Conservation (phyloP, 2,113 vertebrate genomes). For the Cepphus grylle region DNA sequence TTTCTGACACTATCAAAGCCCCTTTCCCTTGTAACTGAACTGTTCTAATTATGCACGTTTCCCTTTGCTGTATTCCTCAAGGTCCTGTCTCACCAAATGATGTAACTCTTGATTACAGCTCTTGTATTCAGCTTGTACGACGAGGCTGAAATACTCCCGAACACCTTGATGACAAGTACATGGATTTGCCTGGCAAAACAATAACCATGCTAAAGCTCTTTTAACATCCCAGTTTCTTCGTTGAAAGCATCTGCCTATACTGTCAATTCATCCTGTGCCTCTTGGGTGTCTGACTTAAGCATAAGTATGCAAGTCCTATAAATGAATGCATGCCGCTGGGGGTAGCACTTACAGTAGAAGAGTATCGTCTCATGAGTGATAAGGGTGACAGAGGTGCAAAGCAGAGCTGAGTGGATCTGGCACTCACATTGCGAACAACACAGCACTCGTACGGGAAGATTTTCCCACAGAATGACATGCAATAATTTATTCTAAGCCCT, state of each 20-base stretch:
- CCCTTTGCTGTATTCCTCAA: conserved; percentile 62
- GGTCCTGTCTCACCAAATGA: conserved; percentile 63
- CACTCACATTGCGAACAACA: conserved; percentile 30
- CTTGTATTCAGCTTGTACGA: conserved; percentile 61
- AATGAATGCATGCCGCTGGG: background rate
- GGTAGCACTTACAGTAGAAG: conserved; percentile 15
- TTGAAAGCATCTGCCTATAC: conserved; percentile 58
- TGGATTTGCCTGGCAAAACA: conserved; percentile 66
- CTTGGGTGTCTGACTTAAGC: conserved; percentile 37
- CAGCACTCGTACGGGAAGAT: background rate
- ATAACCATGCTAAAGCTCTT: conserved; percentile 43
- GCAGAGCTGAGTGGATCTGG: conserved; percentile 62
- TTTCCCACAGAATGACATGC: conserved; percentile 43
- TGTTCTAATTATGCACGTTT: conserved; percentile 67
- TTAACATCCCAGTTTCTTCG: conserved; percentile 30
- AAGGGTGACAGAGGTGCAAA: conserved; percentile 50
- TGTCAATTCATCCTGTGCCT: conserved; percentile 45
- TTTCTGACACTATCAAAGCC: conserved; percentile 40
- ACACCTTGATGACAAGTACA: conserved; percentile 72
- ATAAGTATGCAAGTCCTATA: conserved; percentile 21
- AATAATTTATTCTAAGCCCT: conserved; percentile 62
- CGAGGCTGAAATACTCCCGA: conserved; percentile 35
- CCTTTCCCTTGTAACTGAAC: conserved; percentile 39
- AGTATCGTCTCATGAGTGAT: conserved; percentile 44
- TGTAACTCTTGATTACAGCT: conserved; percentile 68